phyloP scores from a whole-genome alignment of 2,113 vertebrate genomes.

The Lasiurus cinereus region DNA sequence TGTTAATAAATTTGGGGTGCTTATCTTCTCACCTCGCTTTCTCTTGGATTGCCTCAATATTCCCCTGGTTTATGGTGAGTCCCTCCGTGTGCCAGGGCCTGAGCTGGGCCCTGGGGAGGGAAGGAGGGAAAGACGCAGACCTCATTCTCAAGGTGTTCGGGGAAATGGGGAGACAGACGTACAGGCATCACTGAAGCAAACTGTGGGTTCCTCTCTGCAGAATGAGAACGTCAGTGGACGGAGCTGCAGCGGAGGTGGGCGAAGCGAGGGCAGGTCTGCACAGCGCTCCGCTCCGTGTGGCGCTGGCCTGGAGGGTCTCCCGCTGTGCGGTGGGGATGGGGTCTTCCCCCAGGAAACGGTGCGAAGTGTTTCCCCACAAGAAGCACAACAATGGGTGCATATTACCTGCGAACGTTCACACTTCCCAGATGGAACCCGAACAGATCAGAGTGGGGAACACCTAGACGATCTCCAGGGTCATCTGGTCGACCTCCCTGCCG shows the following conservation, averaged over 20 bases:
- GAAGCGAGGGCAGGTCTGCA: fast-evolving
- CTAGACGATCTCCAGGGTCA: not conserved
- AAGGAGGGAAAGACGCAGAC: not conserved
- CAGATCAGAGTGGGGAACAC: fast-evolving
- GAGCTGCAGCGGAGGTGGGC: fast-evolving
- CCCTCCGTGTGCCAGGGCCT: too few relatives aligned
- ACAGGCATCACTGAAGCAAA: fast-evolving
- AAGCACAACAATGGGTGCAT: not conserved
- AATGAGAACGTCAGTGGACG: fast-evolving
- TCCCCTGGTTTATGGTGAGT: fast-evolving
- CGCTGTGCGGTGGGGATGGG: fast-evolving
- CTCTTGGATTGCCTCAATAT: not conserved
- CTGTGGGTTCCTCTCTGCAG: not conserved
- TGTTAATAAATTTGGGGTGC: not conserved
- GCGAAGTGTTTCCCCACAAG: too few relatives aligned
- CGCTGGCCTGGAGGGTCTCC: fast-evolving
- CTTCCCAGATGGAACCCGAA: fast-evolving
- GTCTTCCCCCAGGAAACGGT: not conserved
- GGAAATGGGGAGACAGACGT: fast-evolving
- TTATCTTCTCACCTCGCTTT: not conserved
- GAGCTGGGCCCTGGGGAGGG: not conserved
- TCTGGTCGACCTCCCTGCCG: not conserved
- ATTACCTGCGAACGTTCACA: not conserved
- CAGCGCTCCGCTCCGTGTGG: fast-evolving
- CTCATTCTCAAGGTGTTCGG: too few relatives aligned